Evolutionary conservation across 2,113 vertebrate genomes (phyloP).

Genomic region (Geococcyx californianus): DNA sequence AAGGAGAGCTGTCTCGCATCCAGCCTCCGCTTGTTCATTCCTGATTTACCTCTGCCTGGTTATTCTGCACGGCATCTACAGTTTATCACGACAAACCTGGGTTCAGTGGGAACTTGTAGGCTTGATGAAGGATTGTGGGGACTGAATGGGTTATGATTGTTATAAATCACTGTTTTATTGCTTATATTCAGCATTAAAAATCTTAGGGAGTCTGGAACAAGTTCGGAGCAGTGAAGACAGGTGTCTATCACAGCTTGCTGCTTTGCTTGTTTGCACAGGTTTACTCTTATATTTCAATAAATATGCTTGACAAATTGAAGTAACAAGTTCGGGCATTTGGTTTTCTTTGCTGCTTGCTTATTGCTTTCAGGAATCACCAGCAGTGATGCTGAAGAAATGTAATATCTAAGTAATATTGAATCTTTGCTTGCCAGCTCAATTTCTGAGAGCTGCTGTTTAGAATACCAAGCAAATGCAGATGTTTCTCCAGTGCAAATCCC

Average conservation of each 20-base stretch:
- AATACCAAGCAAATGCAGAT: constrained; percentile 8
- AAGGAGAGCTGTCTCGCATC: not conserved
- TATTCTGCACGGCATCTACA: not conserved
- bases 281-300: not conserved
- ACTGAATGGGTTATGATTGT: not conserved
- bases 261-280: not conserved
- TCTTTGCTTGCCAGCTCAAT: not conserved
- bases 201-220: not conserved
- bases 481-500: not conserved
- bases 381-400: not conserved
- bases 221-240: not conserved
- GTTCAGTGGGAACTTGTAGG: not conserved
- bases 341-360: not conserved
- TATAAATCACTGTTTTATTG: not conserved
- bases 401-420: not conserved
- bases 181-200: not conserved
- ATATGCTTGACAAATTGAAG: not conserved
- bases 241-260: not conserved
- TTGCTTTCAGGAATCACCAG: constrained; percentile 3
- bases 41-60: not conserved
- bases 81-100: not conserved
- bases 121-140: not conserved
- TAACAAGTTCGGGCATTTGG: not conserved
- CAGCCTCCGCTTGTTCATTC: not conserved
- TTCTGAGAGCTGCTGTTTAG: not conserved